Base-by-base conservation (phyloP, 1,140 invertebrate genomes). In the Halyomorpha halys region DNA sequence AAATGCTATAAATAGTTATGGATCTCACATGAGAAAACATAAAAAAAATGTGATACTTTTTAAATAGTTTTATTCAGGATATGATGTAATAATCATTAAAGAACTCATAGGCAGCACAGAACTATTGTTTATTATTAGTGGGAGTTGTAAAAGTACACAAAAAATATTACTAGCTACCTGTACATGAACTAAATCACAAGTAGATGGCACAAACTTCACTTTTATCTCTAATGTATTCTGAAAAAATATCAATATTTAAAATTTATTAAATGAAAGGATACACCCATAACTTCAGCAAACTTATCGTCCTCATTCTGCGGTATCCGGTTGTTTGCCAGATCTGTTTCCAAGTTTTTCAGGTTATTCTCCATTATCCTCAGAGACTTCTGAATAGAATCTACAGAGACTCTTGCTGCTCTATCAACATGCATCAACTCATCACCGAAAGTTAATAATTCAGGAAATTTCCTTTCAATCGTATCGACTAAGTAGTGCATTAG, bases 401-500 rank as follows among this genome's bases (percentile, higher is more conserved):
- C 79, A 0, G 91, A 94, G 0, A 95, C 91, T 53, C 87, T 76
- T 59, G 87, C 86, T 4, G 89, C 89, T 70, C 81, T 80, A 73
- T 91, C 86, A 25, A 94, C 81, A 72, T 97, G 93, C 13, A 84
- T 78, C 69, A 97, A 78, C 76, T 98, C 94, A 68, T 96, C 91
- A 11, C 81, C 76, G 72, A 97, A 97, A 59, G 77, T 86, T 0
- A 94, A 72, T 11, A 85, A 79, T 34, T 97, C 91, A 0, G 91
- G 86, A 74, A 93, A 90, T 69, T 95, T 94, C 44, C 78, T 83
- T 75, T 97, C 90, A 66, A 96, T 83, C 1, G 86, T 86, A 68
- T 95, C 86, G 0, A 89, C 91, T 45, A 99, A 75, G 72, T 93
- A 97, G 74, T 98, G 95, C 53, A 98, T 78, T 21, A 99, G 76